Conservation (phyloP, 2,888 invertebrate genomes). For the Nebria brevicollis region DNA sequence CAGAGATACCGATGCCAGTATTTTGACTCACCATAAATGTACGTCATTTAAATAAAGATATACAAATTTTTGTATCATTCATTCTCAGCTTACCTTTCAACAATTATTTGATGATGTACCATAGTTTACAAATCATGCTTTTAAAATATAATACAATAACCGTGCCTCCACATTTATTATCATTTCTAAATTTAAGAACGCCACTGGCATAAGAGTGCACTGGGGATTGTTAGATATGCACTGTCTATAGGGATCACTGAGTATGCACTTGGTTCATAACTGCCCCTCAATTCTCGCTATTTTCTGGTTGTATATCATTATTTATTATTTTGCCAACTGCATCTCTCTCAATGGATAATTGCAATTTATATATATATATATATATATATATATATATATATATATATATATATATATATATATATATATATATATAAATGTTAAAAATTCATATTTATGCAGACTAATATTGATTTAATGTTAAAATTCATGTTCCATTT, state of each 20-base stretch:
- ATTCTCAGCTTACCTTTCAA: too few species aligned
- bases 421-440: conserved; percentile 4
- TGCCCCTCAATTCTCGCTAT: neutral
- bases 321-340: conserved; percentile 22
- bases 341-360: neutral
- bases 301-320: conserved; percentile 13
- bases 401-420: neutral
- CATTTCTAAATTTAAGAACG: neutral
- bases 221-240: neutral
- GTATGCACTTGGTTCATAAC: neutral
- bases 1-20: neutral
- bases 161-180: too few species aligned
- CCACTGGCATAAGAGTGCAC: neutral
- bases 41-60: neutral
- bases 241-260: neutral
- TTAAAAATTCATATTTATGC: conserved; percentile 2
- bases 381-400: conserved; percentile 15
- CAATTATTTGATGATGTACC: too few species aligned
- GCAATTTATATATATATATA: conserved; percentile 7
- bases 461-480: conserved; percentile 24
- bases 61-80: too few species aligned
- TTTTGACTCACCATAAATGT: neutral
- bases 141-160: too few species aligned
- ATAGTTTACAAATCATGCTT: too few species aligned
- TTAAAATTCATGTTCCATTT: neutral